Percentiles rank a stretch among this genome's conserved stretches.
phyloP scores from a whole-genome alignment of 2,888 invertebrate species.

The Acanthococcus lagerstroemiae region DNA sequence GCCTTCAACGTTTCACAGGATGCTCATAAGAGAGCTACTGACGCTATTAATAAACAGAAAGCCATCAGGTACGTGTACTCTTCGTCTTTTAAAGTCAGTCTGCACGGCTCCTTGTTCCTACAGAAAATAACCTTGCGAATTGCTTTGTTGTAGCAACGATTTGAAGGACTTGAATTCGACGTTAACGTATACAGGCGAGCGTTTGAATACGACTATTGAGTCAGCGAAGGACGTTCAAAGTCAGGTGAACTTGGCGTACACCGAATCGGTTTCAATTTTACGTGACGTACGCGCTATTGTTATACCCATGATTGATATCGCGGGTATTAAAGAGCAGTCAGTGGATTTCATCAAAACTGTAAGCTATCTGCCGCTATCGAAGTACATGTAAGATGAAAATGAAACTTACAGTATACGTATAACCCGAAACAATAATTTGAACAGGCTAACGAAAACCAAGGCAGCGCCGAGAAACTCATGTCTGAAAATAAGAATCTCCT shows the following conservation, averaged over 20 bases:
- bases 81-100: conserved; percentile 25
- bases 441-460: conserved; percentile 45
- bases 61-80: conserved; percentile 53
- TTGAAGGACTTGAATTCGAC: conserved; percentile 56
- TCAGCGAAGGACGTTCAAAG: conserved; percentile 60
- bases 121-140: too few species aligned
- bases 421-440: too few species aligned
- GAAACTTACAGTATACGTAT: not conserved
- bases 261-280: conserved; percentile 69
- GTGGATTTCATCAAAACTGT: conserved; percentile 59
- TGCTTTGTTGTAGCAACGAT: conserved; percentile 50
- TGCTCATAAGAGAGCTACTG: conserved; percentile 70
- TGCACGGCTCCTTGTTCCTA: not conserved
- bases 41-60: conserved; percentile 62
- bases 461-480: conserved; percentile 58
- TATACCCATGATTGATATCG: conserved; percentile 66
- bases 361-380: conserved; percentile 34
- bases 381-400: not conserved
- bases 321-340: conserved; percentile 57
- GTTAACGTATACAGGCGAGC: conserved; percentile 56
- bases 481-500: conserved; percentile 45
- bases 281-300: conserved; percentile 68
- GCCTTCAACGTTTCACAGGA: conserved; percentile 72
- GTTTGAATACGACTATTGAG: conserved; percentile 57
- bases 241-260: conserved; percentile 64